A percentile compares a stretch with the other conserved stretches of the same genome.
phyloP scores from a whole-genome alignment of 2,797 vertebrate genomes.

The Chaetodon trifasciatus region DNA sequence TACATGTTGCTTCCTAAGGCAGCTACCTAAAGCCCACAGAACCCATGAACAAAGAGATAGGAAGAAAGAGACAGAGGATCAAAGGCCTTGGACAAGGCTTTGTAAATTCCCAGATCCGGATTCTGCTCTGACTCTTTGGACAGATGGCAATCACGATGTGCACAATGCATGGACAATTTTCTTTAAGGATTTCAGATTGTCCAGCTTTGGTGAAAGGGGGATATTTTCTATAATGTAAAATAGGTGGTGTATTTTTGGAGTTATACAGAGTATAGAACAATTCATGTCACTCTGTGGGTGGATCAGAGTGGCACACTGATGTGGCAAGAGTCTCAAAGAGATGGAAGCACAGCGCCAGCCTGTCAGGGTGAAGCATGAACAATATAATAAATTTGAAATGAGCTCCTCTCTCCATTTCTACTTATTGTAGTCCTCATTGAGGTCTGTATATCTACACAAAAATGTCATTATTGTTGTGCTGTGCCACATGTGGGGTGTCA shows the following conservation, averaged over 20 bases:
- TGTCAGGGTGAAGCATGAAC: constrained; percentile 55
- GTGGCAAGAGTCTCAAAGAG: constrained; percentile 52
- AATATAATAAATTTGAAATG: constrained; percentile 69
- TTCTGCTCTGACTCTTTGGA: constrained; percentile 33
- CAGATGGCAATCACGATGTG: constrained; percentile 27
- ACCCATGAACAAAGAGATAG: constrained; percentile 53
- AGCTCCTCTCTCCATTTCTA: constrained; percentile 45
- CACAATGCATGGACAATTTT: constrained; percentile 15
- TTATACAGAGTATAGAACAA: constrained; percentile 33
- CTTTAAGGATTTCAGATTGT: constrained; percentile 28
- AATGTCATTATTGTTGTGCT: constrained; percentile 45
- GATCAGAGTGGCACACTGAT: constrained; percentile 66
- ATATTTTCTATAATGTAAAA: constrained; percentile 25
- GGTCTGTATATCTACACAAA: constrained; percentile 30
- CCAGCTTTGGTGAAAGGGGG: constrained; percentile 5
- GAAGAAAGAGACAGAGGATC: constrained; percentile 58
- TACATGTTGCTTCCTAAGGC: constrained; percentile 41
- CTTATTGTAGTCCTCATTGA: constrained; percentile 50
- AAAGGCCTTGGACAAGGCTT: constrained; percentile 63
- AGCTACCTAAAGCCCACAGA: constrained; percentile 49
- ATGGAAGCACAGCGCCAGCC: constrained; percentile 38
- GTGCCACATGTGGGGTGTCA: constrained; percentile 26
- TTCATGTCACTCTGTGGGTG: constrained; percentile 46
- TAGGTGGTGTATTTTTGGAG: constrained; percentile 37
- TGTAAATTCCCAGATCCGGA: constrained; percentile 65